Percentiles rank a stretch among this genome's conserved stretches.
Evolutionary conservation across 2,113 vertebrate species (phyloP).

Genomic region (Xenopus tropicalis): DNA sequence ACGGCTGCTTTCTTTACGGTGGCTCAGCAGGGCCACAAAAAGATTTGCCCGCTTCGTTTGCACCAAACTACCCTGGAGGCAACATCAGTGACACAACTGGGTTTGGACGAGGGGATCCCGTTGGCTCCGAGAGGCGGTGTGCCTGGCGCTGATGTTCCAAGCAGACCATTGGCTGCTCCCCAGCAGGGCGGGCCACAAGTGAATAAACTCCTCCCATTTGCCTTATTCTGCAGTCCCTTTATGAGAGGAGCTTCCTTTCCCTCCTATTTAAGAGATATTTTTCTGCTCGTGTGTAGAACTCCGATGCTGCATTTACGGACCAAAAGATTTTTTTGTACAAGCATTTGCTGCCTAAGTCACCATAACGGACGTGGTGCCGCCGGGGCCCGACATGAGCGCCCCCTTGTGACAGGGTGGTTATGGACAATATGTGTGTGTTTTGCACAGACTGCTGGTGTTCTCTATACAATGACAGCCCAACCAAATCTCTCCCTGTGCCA

Average conservation of each 20-base stretch:
- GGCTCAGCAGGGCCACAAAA: neutral
- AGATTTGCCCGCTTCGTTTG: too few species aligned
- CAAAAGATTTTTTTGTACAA: conserved; percentile 9
- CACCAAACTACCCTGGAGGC: too few species aligned
- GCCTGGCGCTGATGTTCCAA: conserved; percentile 14
- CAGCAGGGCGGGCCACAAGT: neutral
- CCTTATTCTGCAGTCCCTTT: conserved; percentile 6
- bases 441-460: neutral
- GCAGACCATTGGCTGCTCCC: neutral
- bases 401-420: too few species aligned
- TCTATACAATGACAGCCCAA: neutral
- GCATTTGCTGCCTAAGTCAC: conserved; percentile 21
- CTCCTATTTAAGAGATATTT: conserved; percentile 12
- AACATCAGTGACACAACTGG: neutral
- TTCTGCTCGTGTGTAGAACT: conserved; percentile 6
- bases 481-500: neutral
- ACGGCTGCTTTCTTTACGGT: neutral
- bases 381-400: neutral
- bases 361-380: neutral
- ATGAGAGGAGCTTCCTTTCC: neutral
- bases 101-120: neutral
- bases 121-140: neutral
- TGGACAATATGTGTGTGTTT: too few species aligned
- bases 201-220: neutral
- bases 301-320: conserved; percentile 14